Conservation (phyloP, 2,797 vertebrate species). For the Gallinago nigripennis region DNA sequence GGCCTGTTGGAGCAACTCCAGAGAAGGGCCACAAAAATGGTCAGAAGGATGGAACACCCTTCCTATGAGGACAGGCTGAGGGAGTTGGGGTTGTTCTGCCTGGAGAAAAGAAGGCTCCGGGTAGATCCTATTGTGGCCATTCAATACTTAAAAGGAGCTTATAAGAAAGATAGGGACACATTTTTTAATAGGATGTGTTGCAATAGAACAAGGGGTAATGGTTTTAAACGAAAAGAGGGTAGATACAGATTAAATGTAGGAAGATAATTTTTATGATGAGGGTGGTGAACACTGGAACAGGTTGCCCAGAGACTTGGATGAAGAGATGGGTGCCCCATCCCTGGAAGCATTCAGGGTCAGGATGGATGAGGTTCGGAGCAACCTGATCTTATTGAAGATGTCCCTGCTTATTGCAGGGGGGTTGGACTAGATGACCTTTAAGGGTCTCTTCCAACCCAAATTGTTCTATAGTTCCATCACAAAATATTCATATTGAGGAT, state of each 20-base stretch:
- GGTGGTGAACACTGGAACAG: not conserved
- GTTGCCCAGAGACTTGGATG: not conserved
- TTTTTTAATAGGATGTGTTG: not conserved
- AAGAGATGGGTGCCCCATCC: not conserved
- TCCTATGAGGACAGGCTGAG: not conserved
- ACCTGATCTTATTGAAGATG: not conserved
- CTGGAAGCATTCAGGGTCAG: not conserved
- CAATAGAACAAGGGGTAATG: rapidly evolving
- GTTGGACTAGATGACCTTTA: not conserved
- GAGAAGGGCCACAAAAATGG: not conserved
- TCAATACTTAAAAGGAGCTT: not conserved
- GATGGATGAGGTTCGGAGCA: not conserved
- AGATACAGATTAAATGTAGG: not conserved
- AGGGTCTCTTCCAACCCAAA: not conserved
- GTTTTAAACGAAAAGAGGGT: not conserved
- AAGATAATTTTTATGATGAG: not conserved
- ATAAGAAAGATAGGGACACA: not conserved
- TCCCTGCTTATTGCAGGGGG: rapidly evolving
- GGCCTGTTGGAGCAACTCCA: not conserved
- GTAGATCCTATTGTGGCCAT: not conserved
- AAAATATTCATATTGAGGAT: too few species aligned
- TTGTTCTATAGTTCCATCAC: not conserved
- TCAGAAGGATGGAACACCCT: not conserved
- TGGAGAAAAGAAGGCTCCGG: not conserved
- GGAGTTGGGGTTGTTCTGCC: not conserved